Evolutionary conservation across 2,797 vertebrate genomes (phyloP).

Genomic region (Squalus acanthias): DNA sequence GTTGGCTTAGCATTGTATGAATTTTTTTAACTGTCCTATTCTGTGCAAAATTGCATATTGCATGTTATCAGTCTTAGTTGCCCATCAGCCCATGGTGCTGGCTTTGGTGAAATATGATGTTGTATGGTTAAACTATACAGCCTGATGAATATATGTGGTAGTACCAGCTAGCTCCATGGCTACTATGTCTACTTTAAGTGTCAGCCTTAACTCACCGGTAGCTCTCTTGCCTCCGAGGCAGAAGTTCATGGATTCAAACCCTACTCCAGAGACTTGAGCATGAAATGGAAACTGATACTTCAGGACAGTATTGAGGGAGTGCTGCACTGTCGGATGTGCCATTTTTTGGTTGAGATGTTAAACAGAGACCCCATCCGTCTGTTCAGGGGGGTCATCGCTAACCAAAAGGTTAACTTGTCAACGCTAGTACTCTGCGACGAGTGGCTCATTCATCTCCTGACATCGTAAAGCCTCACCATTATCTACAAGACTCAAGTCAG

Average conservation of each 20-base stretch:
- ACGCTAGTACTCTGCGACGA: not conserved
- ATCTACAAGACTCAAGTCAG: not conserved
- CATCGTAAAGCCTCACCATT: not conserved
- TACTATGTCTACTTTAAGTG: not conserved
- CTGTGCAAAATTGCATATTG: not conserved
- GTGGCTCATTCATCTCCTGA: too few relatives aligned
- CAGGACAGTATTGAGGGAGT: not conserved
- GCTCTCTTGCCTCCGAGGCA: too few relatives aligned
- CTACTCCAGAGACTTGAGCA: not conserved
- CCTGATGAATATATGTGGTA: not conserved
- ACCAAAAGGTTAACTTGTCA: not conserved
- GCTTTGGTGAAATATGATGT: not conserved
- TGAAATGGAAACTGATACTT: not conserved
- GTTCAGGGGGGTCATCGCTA: not conserved
- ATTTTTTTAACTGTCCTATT: not conserved
- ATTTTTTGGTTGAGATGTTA: not conserved
- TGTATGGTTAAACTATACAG: not conserved
- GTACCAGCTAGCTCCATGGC: too few relatives aligned
- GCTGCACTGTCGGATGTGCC: not conserved
- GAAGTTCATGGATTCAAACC: not conserved
- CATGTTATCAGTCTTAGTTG: not conserved
- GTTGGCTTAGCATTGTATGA: not conserved
- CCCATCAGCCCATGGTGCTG: not conserved
- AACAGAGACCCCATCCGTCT: not conserved
- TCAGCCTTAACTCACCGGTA: not conserved